Percentiles rank a stretch among this genome's conserved stretches.
Evolutionary conservation across 2,797 vertebrate species (phyloP).

Genomic region (Linurgus olivaceus): DNA sequence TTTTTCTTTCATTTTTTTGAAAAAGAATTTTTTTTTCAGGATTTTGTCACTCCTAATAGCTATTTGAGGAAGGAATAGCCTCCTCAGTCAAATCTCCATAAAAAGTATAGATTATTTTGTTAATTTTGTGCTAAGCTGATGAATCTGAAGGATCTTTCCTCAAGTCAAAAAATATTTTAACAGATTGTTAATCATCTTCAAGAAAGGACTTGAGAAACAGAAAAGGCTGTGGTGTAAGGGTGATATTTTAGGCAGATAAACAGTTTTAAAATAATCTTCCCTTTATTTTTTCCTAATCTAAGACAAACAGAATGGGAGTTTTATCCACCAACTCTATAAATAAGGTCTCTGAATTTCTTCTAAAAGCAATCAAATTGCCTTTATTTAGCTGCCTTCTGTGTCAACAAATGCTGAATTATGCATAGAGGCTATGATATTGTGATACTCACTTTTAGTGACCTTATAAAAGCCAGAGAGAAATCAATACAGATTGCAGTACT

Average conservation of each 20-base stretch:
- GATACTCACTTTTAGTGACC: constrained; percentile 38
- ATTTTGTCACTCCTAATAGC: background rate
- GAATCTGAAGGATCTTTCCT: background rate
- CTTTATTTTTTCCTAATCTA: background rate
- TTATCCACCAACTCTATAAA: constrained; percentile 8
- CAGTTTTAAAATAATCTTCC: background rate
- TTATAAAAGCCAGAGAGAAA: constrained; percentile 48
- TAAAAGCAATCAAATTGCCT: constrained; percentile 26
- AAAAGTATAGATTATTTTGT: background rate
- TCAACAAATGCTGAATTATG: constrained; percentile 52
- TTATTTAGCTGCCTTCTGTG: constrained; percentile 41
- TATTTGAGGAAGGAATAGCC: background rate
- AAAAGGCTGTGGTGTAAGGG: background rate
- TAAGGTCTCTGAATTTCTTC: background rate
- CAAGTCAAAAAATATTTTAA: background rate
- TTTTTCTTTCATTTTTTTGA: background rate
- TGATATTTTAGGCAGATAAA: background rate
- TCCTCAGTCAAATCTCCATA: background rate
- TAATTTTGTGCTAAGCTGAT: background rate
- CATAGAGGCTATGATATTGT: constrained; percentile 18
- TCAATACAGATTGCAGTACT: constrained; percentile 4
- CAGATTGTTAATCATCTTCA: background rate
- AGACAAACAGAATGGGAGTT: background rate
- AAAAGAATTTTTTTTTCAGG: background rate
- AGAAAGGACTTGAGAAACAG: background rate